Percentiles rank a stretch among this genome's conserved stretches.
Conservation (phyloP, 2,113 vertebrate genomes). For the Oncorhynchus keta region DNA sequence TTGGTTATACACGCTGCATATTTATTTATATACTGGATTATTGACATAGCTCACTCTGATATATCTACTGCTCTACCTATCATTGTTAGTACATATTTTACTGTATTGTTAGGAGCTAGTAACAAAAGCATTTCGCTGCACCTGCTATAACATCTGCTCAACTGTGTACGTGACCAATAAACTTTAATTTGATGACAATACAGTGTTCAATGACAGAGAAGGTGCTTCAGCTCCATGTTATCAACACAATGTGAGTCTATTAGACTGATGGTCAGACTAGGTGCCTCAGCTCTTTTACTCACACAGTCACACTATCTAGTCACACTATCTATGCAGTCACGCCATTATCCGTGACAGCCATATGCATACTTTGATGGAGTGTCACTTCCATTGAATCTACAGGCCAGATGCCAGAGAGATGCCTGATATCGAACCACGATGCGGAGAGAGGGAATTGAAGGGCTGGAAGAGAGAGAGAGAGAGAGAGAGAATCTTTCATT, state of each 20-base stretch:
- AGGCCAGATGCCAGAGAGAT: background rate
- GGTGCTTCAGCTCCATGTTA: background rate
- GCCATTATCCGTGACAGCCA: background rate
- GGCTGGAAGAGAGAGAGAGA: background rate
- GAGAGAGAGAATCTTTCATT: background rate
- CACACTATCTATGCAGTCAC: background rate
- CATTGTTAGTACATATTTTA: too few species aligned
- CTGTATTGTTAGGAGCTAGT: too few species aligned
- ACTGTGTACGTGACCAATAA: too few species aligned
- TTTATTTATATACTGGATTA: too few species aligned
- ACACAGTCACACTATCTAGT: background rate
- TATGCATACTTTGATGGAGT: conserved; percentile 9
- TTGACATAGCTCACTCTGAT: too few species aligned
- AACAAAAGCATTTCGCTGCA: too few species aligned
- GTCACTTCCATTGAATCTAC: background rate
- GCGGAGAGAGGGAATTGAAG: background rate
- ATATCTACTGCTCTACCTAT: too few species aligned
- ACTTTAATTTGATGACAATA: too few species aligned
- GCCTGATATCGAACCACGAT: background rate
- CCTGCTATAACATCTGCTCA: too few species aligned
- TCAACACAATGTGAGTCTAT: background rate
- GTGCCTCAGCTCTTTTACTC: background rate
- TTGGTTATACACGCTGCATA: too few species aligned
- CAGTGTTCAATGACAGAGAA: background rate
- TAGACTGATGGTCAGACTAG: background rate